Base-by-base conservation (phyloP, 1,140 invertebrate species). In the Zeugodacus cucurbitae region DNA sequence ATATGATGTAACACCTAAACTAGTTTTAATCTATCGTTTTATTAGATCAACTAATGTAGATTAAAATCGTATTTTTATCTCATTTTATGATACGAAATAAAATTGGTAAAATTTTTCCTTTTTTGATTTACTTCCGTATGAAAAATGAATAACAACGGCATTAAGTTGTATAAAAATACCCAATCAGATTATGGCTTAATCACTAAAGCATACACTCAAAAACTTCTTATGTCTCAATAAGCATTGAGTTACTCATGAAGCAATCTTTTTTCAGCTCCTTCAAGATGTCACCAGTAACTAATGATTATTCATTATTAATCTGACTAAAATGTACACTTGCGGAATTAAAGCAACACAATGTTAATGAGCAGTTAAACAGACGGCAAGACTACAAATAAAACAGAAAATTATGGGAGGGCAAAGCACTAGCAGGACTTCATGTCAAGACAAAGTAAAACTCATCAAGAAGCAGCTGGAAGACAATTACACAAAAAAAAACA, bases 271-370 rank as follows among this genome's bases (percentile, higher is more conserved):
- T 4, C 48, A 54, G 48, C 48, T 54, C 11, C 48, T 48, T 29
- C 41, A 82, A 82, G 34, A 82, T 82, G 74, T 82, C 74, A 82
- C 22, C 41, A 22, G 17, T 82, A 82, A 82, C 37, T 82, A 82
- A 82, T 26, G 74, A 82, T 82, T 48, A 82, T 82, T 48, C 22
- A 48, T 82, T 74, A 74, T 82, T 82, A 82, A 82, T 82, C 74
- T 82, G 20, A 14, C n/a, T 48, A 29, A 48, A 82, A 48, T 48
- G n/a, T 48, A 6, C 10, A 44, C 74, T 48, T 14, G 20, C 20
- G 67, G 6, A 74, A 74, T 7, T 48, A 44, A 82, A 48, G 8
- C 41, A 82, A 14, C 37, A 82, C 7, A 82, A 82, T 48, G 41
- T 48, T 82, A 82, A 82, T 82, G 41, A 82, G 41, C 7, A 82